Percentiles rank a stretch among this genome's conserved stretches.
Conservation (phyloP, 2,113 vertebrate genomes). For the Cisticola juncidis region DNA sequence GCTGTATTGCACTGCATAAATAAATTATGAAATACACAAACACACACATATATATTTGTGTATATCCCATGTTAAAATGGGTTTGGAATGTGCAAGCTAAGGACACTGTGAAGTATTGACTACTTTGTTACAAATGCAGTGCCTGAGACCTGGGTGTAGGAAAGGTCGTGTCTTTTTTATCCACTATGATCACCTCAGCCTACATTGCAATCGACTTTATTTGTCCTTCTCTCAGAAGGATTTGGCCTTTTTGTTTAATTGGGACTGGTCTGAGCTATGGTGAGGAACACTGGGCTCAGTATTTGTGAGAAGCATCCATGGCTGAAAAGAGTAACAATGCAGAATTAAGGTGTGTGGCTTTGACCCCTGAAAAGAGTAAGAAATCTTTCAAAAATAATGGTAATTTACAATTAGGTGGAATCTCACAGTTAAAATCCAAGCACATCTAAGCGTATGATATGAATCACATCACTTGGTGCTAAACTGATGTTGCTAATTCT, state of each 20-base stretch:
- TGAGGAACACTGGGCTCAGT: not conserved
- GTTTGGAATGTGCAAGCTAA: not conserved
- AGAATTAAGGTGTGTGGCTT: not conserved
- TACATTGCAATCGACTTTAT: not conserved
- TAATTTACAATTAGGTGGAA: not conserved
- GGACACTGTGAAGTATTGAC: not conserved
- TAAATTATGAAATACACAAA: not conserved
- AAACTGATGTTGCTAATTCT: slow-evolving; percentile 25
- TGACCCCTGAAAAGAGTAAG: not conserved
- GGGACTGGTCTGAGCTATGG: not conserved
- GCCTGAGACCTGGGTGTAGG: not conserved
- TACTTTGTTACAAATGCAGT: not conserved
- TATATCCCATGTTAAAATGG: not conserved
- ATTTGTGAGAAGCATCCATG: not conserved
- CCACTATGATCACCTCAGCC: not conserved
- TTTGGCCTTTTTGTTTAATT: not conserved
- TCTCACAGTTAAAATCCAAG: not conserved
- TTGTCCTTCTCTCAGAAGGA: not conserved
- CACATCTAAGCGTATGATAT: not conserved
- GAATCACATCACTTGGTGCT: slow-evolving; percentile 1
- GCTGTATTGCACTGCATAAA: not conserved
- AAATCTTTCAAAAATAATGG: not conserved
- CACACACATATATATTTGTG: not conserved
- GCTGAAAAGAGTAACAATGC: not conserved
- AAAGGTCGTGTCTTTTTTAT: not conserved